Percentiles rank a stretch among this genome's conserved stretches.
Evolutionary conservation across 2,797 vertebrate genomes (phyloP).

Genomic region (Danio tinwini): DNA sequence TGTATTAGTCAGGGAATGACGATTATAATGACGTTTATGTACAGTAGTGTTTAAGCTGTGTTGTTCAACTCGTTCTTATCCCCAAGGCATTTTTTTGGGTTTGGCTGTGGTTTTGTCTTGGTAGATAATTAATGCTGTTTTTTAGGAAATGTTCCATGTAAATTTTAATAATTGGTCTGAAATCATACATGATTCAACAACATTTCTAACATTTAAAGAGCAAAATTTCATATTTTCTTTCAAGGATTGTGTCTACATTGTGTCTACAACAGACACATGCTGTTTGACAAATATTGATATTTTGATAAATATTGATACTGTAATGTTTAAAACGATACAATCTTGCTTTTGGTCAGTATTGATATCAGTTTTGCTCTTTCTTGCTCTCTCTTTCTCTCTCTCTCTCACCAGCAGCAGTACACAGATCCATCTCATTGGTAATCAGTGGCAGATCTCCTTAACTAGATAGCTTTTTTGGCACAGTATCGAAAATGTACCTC

Average conservation of each 20-base stretch:
- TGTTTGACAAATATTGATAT: too few relatives aligned
- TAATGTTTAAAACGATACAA: too few relatives aligned
- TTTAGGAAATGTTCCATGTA: neutral
- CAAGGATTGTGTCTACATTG: neutral
- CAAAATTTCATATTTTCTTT: neutral
- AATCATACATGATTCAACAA: neutral
- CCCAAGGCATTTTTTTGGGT: neutral
- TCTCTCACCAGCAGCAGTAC: too few relatives aligned
- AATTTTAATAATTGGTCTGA: neutral
- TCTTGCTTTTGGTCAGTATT: too few relatives aligned
- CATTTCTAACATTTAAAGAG: neutral
- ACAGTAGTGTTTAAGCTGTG: neutral
- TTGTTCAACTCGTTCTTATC: constrained; percentile 21
- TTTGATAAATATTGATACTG: too few relatives aligned
- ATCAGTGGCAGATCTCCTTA: too few relatives aligned
- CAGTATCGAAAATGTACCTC: too few relatives aligned
- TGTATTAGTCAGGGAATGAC: constrained; percentile 21
- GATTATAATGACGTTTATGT: neutral
- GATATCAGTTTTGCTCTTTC: too few relatives aligned
- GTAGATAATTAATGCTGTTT: neutral
- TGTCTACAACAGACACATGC: too few relatives aligned
- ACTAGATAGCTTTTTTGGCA: too few relatives aligned
- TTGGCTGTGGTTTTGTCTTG: neutral
- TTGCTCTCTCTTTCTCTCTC: too few relatives aligned
- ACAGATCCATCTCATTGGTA: too few relatives aligned